Evolutionary conservation across 2,888 invertebrate genomes (phyloP), one percentile per base, ranked within the genome.

Genomic region (Macrophya alboannulata): DNA sequence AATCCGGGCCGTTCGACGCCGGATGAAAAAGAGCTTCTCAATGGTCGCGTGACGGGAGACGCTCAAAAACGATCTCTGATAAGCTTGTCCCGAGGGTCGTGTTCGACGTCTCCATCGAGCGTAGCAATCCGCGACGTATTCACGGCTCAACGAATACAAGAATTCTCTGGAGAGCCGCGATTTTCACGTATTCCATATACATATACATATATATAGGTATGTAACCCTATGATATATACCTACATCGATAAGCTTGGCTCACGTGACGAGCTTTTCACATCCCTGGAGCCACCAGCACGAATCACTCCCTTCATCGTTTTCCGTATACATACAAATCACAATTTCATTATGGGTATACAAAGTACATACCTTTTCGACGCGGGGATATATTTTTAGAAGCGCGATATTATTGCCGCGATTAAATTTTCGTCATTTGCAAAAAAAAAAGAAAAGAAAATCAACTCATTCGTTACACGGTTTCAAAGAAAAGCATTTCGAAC

Each of bases 51-150:
- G 81, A 81, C 43, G 81, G 62, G 62, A 81, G 59, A 62, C 43
- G 62, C 40, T 59, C 59, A 21, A 81, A 81, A 81, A 81, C 43
- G 81, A 81, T 81, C 81, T 71, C 68, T 48, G 83, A 68, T 83
- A 83, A 83, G 83, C 83, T 71, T 51, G 71, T 83, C 83, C 83
- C 83, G 10, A 68, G 83, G 83, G 68, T 83, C 68, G 48, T 48
- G 68, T 68, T 68, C 68, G 83, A 81, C 71, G 83, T 83, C 83
- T 83, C 48, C 68, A 48, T 83, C 83, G 83, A 48, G 83, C 83
- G 65, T 48, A 37, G 68, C 65, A 45, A 68, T 82, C 31, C 48
- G 45, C 45, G 55, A 82, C 55, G 51, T 68, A 68, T 81, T 81
- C 81, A 65, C 81, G 62, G 62, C 81, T 81, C 81, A 81, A 15